phyloP scores from a whole-genome alignment of 2,113 vertebrate species.

The Himantopus leucocephalus region DNA sequence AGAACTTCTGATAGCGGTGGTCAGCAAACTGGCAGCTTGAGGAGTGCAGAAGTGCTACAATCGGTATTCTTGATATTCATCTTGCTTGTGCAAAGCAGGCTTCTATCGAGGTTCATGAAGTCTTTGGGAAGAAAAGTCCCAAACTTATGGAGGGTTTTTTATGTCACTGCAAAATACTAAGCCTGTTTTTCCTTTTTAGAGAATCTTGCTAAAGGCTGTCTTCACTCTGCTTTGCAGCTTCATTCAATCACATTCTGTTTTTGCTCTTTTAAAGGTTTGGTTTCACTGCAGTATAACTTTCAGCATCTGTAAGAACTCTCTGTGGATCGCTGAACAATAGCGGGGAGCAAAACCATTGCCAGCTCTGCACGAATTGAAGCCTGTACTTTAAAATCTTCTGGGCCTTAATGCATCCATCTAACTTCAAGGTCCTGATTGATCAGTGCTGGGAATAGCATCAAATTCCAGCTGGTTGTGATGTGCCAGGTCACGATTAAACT shows the following conservation, averaged over 20 bases:
- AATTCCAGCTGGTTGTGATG: constrained; percentile 33
- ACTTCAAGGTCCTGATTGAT: constrained; percentile 42
- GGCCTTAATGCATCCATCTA: constrained; percentile 27
- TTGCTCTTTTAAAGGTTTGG: constrained; percentile 55
- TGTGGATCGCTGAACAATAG: constrained; percentile 25
- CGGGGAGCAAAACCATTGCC: background rate
- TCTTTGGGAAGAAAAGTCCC: background rate
- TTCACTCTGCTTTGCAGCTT: constrained; percentile 44
- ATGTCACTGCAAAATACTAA: background rate
- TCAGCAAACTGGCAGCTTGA: background rate
- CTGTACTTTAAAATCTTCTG: constrained; percentile 24
- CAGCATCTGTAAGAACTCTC: constrained; percentile 57
- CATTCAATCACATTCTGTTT: constrained; percentile 41
- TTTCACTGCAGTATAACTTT: constrained; percentile 43
- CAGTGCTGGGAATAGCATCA: constrained; percentile 50
- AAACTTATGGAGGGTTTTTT: background rate
- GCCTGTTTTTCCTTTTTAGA: constrained; percentile 43
- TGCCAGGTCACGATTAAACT: constrained; percentile 55
- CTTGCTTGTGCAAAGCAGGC: background rate
- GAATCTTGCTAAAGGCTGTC: constrained; percentile 28
- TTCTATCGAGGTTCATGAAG: background rate
- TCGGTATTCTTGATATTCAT: background rate
- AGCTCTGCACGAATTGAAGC: background rate
- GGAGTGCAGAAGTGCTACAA: background rate
- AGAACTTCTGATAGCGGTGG: background rate